These are phyloP conservation scores for Neria commutata DNA, from an alignment of 2,888 invertebrate genomes.

Conservation along the genomic window DNA sequence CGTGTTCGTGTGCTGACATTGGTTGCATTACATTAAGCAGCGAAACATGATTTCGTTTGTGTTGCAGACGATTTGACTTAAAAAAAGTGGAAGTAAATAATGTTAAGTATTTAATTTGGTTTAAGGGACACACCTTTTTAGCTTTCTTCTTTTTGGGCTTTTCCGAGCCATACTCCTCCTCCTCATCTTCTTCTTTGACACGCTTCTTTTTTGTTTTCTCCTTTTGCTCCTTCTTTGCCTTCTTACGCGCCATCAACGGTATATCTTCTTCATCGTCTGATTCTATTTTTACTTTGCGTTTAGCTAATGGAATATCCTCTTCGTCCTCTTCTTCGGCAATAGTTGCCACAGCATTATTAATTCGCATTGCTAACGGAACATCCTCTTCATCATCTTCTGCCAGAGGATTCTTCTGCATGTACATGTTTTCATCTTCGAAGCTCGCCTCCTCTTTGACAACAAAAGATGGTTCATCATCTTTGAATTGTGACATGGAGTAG, in stretches of 20 bases:
- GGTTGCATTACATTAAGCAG: too few relatives aligned
- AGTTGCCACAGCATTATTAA: conserved; percentile 22
- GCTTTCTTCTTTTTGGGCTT: conserved; percentile 67
- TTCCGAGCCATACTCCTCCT: conserved; percentile 60
- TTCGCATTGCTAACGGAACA: conserved; percentile 29
- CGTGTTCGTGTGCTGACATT: too few relatives aligned
- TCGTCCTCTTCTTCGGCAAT: conserved; percentile 67
- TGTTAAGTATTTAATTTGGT: background rate
- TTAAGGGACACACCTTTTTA: conserved; percentile 45
- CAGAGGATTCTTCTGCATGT: conserved; percentile 14
- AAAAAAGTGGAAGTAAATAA: conserved; percentile 35
- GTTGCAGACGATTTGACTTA: too few relatives aligned
- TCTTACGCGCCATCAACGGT: conserved; percentile 62
- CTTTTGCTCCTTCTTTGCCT: conserved; percentile 63
- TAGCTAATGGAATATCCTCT: conserved; percentile 79
- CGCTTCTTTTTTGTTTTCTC: conserved; percentile 70
- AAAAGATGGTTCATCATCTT: conserved; percentile 63
- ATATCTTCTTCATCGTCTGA: conserved; percentile 63
- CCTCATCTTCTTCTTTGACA: conserved; percentile 67
- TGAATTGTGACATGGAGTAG: conserved; percentile 73
- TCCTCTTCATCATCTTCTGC: conserved; percentile 37
- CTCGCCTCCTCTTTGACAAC: conserved; percentile 53
- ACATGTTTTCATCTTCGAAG: conserved; percentile 56
- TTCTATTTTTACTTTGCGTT: conserved; percentile 39
- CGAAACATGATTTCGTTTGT: too few relatives aligned